Evolutionary conservation across 2,113 vertebrate species (phyloP).

Genomic region (Podilymbus podiceps): DNA sequence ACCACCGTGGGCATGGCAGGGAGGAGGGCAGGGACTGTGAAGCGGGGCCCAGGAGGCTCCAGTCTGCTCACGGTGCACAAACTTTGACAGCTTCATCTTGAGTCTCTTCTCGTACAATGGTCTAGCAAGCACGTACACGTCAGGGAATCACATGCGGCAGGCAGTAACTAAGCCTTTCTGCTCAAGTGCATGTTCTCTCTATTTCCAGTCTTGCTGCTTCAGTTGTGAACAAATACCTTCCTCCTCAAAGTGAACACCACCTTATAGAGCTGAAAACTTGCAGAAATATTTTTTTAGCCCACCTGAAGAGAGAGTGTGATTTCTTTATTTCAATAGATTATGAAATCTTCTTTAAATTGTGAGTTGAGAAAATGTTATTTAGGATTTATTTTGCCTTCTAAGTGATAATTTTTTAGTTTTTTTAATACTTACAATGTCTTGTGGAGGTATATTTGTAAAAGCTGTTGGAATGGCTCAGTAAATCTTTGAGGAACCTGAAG

Average conservation of each 20-base stretch:
- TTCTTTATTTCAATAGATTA: background rate
- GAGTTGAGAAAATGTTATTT: background rate
- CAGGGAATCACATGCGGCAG: background rate
- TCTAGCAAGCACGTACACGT: fast-evolving
- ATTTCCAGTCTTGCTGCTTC: background rate
- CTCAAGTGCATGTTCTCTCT: background rate
- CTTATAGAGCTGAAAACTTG: background rate
- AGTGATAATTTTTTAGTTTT: fast-evolving
- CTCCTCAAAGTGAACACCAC: background rate
- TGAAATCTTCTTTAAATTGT: background rate
- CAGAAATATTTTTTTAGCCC: background rate
- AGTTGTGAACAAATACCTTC: background rate
- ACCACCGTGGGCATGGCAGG: fast-evolving
- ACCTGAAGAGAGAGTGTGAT: background rate
- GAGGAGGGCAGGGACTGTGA: background rate
- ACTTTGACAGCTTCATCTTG: fast-evolving
- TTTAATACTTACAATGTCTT: background rate
- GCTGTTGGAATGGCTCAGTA: background rate
- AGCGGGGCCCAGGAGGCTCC: fast-evolving
- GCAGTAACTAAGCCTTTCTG: background rate
- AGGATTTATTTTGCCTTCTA: background rate
- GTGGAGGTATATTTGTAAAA: background rate
- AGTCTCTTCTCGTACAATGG: background rate
- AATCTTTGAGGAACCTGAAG: background rate
- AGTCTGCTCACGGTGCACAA: fast-evolving